Evolutionary conservation across 2,797 vertebrate species (phyloP), one percentile per base, ranked within the genome.

Genomic region (Champsocephalus esox): DNA sequence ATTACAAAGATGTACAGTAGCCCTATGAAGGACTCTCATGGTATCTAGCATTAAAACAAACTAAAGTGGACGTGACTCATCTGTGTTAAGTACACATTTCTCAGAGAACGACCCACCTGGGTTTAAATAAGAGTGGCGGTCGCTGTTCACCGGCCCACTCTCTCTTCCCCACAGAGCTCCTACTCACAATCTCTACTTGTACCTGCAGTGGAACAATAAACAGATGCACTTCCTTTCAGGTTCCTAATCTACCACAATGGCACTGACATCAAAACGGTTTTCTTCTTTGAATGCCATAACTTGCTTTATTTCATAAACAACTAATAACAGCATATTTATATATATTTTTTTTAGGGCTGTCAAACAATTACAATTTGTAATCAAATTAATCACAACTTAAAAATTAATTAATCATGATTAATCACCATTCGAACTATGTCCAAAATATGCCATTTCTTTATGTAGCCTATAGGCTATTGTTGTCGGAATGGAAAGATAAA

Each of bases 11-110:
- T 55, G 41, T 66, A 70, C 75, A 56, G 71, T 55, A 45, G 58
- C 76, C 56, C 41, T 8, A 19, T 57, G 70, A 75, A 88, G 82
- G 67, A 73, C 87, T 75, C 89, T 87, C 81, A 70, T 32, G 81
- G 78, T 70, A 60, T 79, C 41, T 38, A 61, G 73, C 74, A 85
- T 88, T 83, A 91, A 90, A 91, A 83, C 80, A 87, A 81, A 79
- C 73, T 48, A 54, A 49, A 77, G 67, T 74, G 70, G 61, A 68
- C 79, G 66, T 84, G 86, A 86, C 66, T 91, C 88, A 89, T 80
- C 66, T 69, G 66, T 71, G 82, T 75, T 78, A 89, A 88, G 85
- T 72, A 76, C 66, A 68, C 56, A 73, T 85, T 73, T 70, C 59
- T 69, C 66, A 68, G 68, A 71, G 90, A 90, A 84, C 79, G 61